Conservation (phyloP, 2,113 vertebrate species). For the Datnioides undecimradiatus region DNA sequence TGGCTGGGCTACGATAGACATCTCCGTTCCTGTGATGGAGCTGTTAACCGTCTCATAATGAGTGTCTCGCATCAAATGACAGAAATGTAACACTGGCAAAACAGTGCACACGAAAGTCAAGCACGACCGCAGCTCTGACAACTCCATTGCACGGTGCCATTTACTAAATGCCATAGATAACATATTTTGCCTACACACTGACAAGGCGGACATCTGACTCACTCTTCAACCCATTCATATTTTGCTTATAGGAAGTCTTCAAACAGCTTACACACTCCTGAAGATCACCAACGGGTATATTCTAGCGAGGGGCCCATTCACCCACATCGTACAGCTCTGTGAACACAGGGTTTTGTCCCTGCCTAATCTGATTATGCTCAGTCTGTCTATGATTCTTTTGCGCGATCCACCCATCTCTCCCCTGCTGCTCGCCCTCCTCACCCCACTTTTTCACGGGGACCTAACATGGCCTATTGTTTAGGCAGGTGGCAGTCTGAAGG, state of each 20-base stretch:
- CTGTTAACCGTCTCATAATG: conserved; percentile 47
- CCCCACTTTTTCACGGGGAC: conserved; percentile 48
- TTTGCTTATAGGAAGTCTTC: not conserved
- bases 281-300: conserved; percentile 21
- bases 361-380: conserved; percentile 69
- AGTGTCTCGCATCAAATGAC: conserved; percentile 28
- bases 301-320: conserved; percentile 24
- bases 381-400: conserved; percentile 50
- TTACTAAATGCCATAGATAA: conserved; percentile 29
- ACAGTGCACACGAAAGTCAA: conserved; percentile 16
- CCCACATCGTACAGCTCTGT: conserved; percentile 30
- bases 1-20: conserved; percentile 48
- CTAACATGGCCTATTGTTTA: conserved; percentile 59
- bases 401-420: conserved; percentile 30
- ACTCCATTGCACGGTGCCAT: conserved; percentile 15
- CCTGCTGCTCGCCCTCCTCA: conserved; percentile 23
- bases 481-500: conserved; percentile 64
- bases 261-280: conserved; percentile 14
- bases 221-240: conserved; percentile 23
- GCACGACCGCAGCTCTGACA: conserved; percentile 21
- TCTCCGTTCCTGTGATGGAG: conserved; percentile 41
- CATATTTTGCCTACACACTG: conserved; percentile 8
- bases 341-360: conserved; percentile 44
- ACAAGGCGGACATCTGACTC: conserved; percentile 14
- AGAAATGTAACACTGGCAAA: conserved; percentile 31